Base-by-base conservation (phyloP, 1,140 invertebrate genomes). In the Leguminivora glycinivorella region DNA sequence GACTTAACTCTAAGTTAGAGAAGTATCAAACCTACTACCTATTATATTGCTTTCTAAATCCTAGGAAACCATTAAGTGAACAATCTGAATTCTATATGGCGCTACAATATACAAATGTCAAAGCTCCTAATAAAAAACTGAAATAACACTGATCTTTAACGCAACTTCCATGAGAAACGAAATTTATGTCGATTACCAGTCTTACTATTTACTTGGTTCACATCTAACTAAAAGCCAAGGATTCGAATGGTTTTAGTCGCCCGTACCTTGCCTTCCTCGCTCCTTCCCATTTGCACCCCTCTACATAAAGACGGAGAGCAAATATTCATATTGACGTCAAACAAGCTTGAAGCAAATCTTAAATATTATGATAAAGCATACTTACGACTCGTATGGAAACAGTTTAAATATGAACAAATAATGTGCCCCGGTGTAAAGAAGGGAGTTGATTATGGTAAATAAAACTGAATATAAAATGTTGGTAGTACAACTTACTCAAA, bases 301-400 rank as follows among this genome's bases (percentile, higher is more conserved):
- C 14, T 6, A 17, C 10, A 38, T 60, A 26, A 63, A 63, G 58
- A 63, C 58, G 25, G n/a, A 31, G 58, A 63, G 26, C 26, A 63
- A 63, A 63, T 63, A 63, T 31, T 63, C 58, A 31, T 31, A 31
- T 63, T 63, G 29, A 63, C 29, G 58, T 63, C 17, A 63, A 63
- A 63, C 58, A 63, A 31, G 58, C n/a, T 63, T 29, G 58, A 34
- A 63, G 58, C 14, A 31, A 63, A 63, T 63, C 25, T 31, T 29
- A 34, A 63, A 63, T 63, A 63, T 63, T 63, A 63, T 63, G 58
- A 63, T 29, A 63, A 31, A 63, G 26, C 58, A 63, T 63, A 38
- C 34, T 12, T 38, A 29, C 58, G 58, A 63, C n/a, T 43, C 40
- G 25, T 31, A 63, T 63, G 26, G 31, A 63, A 63, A 63, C 58